Evolutionary conservation across 2,113 vertebrate species (phyloP).

Genomic region (Cheilinus undulatus): DNA sequence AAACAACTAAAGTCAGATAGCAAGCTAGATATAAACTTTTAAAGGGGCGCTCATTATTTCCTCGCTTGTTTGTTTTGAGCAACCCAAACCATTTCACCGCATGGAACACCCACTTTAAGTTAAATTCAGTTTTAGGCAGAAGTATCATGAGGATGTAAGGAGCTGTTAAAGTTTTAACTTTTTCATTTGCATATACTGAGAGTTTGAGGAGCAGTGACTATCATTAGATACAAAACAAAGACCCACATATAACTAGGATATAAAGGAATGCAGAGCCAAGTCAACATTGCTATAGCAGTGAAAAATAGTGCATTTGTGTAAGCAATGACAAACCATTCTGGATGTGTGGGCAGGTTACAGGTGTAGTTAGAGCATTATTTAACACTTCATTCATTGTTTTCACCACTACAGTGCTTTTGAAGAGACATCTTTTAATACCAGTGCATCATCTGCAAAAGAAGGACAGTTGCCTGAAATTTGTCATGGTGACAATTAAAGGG

Average conservation of each 20-base stretch:
- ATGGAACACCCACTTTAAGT: neutral
- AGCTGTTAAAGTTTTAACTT: neutral
- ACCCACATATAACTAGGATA: neutral
- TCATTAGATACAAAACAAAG: neutral
- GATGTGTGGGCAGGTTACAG: too few relatives aligned
- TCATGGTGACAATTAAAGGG: too few relatives aligned
- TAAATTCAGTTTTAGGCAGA: neutral
- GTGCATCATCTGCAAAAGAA: too few relatives aligned
- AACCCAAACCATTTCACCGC: neutral
- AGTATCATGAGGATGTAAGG: constrained; percentile 8
- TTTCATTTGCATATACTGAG: neutral
- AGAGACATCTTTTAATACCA: too few relatives aligned
- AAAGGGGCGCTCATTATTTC: constrained; percentile 11
- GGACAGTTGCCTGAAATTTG: too few relatives aligned
- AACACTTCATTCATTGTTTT: too few relatives aligned
- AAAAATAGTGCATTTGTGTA: too few relatives aligned
- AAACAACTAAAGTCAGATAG: constrained; percentile 7
- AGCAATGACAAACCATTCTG: too few relatives aligned
- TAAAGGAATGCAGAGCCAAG: too few relatives aligned
- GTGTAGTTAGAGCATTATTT: too few relatives aligned
- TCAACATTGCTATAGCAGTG: too few relatives aligned
- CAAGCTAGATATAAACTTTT: neutral
- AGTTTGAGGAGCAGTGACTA: neutral
- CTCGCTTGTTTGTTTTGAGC: constrained; percentile 12
- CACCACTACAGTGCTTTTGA: too few relatives aligned